phyloP scores from a whole-genome alignment of 1,140 invertebrate species.

The Meteorus sp. region DNA sequence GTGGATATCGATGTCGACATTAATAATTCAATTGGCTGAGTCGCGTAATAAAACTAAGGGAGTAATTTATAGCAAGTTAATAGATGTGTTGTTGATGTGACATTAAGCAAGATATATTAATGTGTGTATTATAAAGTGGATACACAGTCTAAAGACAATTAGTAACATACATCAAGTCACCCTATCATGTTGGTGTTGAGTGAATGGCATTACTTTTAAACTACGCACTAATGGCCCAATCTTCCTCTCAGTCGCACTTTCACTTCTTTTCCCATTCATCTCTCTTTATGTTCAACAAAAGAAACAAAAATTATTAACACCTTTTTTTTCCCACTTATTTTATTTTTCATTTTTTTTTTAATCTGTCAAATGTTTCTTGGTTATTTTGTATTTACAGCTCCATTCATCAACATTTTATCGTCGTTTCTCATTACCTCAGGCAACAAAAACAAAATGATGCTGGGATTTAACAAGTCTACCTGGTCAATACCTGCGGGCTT shows the following conservation, averaged over 20 bases:
- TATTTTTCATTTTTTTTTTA: background rate
- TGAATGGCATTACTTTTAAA: conserved; percentile 9
- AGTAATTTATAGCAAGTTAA: conserved; percentile 18
- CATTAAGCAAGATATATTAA: too few relatives aligned
- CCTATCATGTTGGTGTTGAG: conserved; percentile 5
- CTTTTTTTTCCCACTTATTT: too few relatives aligned
- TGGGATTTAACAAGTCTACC: too few relatives aligned
- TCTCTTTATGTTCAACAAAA: too few relatives aligned
- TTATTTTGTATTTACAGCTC: background rate
- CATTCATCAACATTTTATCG: conserved; percentile 17
- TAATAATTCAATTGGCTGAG: conserved; percentile 25
- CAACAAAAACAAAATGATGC: too few relatives aligned
- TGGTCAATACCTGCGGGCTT: too few relatives aligned
- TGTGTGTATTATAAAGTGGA: background rate
- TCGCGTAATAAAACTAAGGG: conserved; percentile 10
- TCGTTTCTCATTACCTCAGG: too few relatives aligned
- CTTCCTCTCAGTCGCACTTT: too few relatives aligned
- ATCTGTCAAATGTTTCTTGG: background rate
- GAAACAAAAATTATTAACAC: too few relatives aligned
- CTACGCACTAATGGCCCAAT: background rate
- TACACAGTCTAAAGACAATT: conserved; percentile 4
- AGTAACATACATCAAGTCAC: conserved; percentile 8
- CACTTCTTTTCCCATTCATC: too few relatives aligned
- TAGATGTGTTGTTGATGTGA: conserved; percentile 14
- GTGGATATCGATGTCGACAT: conserved; percentile 5